Percentiles rank a stretch among this genome's conserved stretches.
Conservation (phyloP, 2,113 vertebrate species). For the Calyptomena viridis region DNA sequence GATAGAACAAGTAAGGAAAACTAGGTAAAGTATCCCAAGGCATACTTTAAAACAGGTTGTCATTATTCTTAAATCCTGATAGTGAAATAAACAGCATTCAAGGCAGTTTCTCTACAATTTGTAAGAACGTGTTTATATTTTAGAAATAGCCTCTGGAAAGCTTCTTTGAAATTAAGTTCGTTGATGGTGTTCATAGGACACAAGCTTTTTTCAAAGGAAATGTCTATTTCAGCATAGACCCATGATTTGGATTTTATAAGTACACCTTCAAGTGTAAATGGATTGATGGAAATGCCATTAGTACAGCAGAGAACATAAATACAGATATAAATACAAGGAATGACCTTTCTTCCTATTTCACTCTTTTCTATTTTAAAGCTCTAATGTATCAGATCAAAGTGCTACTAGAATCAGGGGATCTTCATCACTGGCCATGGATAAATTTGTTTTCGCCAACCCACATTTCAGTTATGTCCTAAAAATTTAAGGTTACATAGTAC, state of each 20-base stretch:
- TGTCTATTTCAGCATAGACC: not conserved
- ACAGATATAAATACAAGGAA: not conserved
- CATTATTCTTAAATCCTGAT: not conserved
- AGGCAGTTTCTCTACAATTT: not conserved
- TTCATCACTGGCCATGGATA: not conserved
- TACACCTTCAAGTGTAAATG: not conserved
- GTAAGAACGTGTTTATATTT: not conserved
- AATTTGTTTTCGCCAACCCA: conserved; percentile 6
- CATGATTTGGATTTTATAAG: not conserved
- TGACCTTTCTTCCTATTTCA: not conserved
- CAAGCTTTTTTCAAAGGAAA: not conserved
- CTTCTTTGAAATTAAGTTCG: not conserved
- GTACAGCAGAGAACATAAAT: not conserved
- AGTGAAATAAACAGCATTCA: not conserved
- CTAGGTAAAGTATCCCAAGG: rapidly evolving
- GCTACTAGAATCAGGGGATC: not conserved
- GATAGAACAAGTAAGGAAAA: not conserved
- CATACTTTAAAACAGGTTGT: not conserved
- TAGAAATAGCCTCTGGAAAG: not conserved
- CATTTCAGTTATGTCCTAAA: conserved; percentile 46
- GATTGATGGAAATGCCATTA: not conserved
- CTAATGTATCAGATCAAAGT: not conserved
- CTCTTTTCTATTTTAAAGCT: not conserved
- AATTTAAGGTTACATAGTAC: conserved; percentile 11
- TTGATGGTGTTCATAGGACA: not conserved